Percentiles rank a stretch among this genome's conserved stretches.
phyloP scores from a whole-genome alignment of 1,140 invertebrate species.

The Drosophila yakuba region DNA sequence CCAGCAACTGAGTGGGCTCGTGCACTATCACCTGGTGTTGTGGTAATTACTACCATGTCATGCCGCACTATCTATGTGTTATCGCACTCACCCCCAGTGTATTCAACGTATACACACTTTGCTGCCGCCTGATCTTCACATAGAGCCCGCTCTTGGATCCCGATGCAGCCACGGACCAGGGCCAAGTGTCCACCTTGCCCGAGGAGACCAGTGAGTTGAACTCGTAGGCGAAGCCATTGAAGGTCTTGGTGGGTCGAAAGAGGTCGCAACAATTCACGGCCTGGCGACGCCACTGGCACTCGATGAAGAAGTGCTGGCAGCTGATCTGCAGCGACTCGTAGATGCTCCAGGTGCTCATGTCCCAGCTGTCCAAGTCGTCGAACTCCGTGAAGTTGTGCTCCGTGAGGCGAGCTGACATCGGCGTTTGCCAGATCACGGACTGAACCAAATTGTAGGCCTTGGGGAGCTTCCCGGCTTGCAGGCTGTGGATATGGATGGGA shows the following conservation, averaged over 20 bases:
- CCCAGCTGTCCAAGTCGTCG: slow-evolving; percentile 7
- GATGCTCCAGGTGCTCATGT: not conserved
- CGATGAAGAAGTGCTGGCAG: slow-evolving; percentile 52
- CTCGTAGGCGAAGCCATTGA: slow-evolving; percentile 43
- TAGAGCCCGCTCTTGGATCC: slow-evolving; percentile 49
- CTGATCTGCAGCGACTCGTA: slow-evolving; percentile 18
- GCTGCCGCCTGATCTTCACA: slow-evolving; percentile 40
- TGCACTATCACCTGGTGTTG: slow-evolving; percentile 53
- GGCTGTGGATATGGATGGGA: slow-evolving; percentile 28
- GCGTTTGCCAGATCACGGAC: slow-evolving; percentile 32
- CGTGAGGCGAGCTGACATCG: not conserved
- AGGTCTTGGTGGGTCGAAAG: slow-evolving; percentile 20
- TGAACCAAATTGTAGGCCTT: slow-evolving; percentile 43
- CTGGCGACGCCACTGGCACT: slow-evolving; percentile 60
- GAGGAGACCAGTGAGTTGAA: slow-evolving; percentile 39
- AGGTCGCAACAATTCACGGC: slow-evolving; percentile 61
- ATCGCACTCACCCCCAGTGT: slow-evolving; percentile 46
- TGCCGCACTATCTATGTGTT: not conserved
- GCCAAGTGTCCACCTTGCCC: slow-evolving; percentile 52
- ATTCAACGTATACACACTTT: slow-evolving; percentile 20
- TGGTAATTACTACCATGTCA: not conserved
- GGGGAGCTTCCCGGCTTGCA: not conserved
- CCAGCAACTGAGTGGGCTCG: slow-evolving; percentile 53
- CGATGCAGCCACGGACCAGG: slow-evolving; percentile 56
- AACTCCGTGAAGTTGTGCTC: slow-evolving; percentile 22